Evolutionary conservation across 2,113 vertebrate genomes (phyloP).

Genomic region (Prolemur simus): DNA sequence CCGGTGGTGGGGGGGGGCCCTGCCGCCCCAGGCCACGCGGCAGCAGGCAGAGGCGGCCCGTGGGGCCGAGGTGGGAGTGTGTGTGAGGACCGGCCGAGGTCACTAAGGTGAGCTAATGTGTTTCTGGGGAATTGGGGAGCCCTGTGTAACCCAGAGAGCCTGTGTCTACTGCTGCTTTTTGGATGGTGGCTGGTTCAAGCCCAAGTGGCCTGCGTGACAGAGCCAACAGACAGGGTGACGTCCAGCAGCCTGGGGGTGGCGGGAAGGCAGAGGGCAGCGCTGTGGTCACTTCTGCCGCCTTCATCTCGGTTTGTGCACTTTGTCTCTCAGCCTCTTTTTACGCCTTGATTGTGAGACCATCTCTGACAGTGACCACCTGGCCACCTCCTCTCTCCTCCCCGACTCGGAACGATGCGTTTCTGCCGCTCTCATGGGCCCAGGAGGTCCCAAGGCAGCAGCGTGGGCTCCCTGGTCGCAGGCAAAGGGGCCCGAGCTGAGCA

Average conservation of each 20-base stretch:
- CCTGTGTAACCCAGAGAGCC: neutral
- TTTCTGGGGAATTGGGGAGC: neutral
- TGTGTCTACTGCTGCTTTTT: neutral
- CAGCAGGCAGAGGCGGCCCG: neutral
- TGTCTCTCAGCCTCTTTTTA: neutral
- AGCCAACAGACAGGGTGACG: rapidly evolving
- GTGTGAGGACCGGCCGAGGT: neutral
- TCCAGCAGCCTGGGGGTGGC: neutral
- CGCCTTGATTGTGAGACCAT: rapidly evolving
- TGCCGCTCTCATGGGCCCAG: rapidly evolving
- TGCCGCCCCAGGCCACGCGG: neutral
- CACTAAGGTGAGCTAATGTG: neutral
- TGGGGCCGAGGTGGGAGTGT: neutral
- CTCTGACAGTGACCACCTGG: rapidly evolving
- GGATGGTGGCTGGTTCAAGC: neutral
- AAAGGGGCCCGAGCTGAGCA: rapidly evolving
- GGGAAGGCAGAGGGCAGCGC: neutral
- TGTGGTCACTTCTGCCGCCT: rapidly evolving
- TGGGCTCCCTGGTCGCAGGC: neutral
- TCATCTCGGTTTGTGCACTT: neutral
- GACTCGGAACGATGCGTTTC: rapidly evolving
- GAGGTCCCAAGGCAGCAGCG: rapidly evolving
- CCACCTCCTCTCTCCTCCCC: rapidly evolving
- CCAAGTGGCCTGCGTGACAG: neutral
- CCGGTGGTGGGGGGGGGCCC: neutral